Base-by-base conservation (phyloP, 2,113 vertebrate genomes). In the Cervus canadensis region DNA sequence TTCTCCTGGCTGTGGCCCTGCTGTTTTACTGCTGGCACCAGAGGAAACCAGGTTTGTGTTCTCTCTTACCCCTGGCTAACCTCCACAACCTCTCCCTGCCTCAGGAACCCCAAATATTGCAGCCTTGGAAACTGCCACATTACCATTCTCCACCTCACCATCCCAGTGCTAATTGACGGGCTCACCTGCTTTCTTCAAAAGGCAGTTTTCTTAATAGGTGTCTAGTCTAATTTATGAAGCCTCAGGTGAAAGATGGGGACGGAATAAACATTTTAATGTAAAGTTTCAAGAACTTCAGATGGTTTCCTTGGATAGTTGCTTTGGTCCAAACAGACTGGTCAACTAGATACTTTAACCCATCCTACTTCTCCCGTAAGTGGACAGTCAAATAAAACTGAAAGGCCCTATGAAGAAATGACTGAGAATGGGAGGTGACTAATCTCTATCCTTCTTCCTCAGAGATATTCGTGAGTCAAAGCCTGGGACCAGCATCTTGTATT, bases 21-120 rank as follows among this genome's bases (percentile, higher is more conserved):
- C 50, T 94, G 88, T n/a, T 90, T 26, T 79, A 79, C 91, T 36
- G 4, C 88, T 83, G 71, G 81, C 11, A 3, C 76, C 7, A 3
- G 64, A 90, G 48, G 57, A 95, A 56, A 71, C 59, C 88, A 76
- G 97, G 96, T 98, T 56, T 40, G 93, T 94, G 52, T 4, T n/a
- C 36, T 86, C 36, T 92, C 62, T 48, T 76, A 45, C 4, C 33
- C 3, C 54, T 82, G 87, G 45, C 15, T 33, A 7, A 23, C 25
- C 45, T 78, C 23, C 9, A 30, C 54, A 17, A 2, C 28, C 33
- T 40, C 16, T 33, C 23, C 12, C 45, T 67, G n/a, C 7, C 17
- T 78, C 43, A 33, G 54, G 43, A 9, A 13, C 6, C 33, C 30
- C 50, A 71, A 14, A 26, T 30, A 11, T 21, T 17, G 15, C 52